Conservation (phyloP, 1,140 invertebrate species). For the Heliconius congener region DNA sequence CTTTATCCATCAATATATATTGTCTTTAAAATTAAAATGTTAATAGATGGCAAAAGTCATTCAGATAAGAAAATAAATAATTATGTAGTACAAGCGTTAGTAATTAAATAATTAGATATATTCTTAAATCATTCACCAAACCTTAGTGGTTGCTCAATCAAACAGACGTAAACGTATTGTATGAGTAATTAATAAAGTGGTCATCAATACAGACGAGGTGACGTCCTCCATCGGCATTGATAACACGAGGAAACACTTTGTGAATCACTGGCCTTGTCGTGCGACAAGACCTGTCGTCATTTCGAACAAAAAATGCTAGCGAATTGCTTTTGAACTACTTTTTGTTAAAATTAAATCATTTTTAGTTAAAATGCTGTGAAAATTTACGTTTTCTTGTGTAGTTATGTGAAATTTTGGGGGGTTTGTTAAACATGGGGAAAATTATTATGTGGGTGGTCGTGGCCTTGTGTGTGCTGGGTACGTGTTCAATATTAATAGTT, state of each 20-base stretch:
- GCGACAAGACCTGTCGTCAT: neutral
- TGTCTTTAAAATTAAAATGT: too few species aligned
- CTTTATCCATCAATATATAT: too few species aligned
- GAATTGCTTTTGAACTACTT: neutral
- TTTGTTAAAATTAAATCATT: neutral
- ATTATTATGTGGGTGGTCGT: neutral
- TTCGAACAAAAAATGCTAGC: slow-evolving; percentile 16
- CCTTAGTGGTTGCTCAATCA: neutral
- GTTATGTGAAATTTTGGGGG: neutral
- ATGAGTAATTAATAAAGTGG: slow-evolving; percentile 6
- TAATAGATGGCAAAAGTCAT: too few species aligned
- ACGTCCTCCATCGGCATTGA: slow-evolving; percentile 33
- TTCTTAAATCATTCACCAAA: neutral
- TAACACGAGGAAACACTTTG: slow-evolving; percentile 44
- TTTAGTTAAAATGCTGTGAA: neutral
- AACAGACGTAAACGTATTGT: neutral
- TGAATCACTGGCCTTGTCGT: slow-evolving; percentile 51
- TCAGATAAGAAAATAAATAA: too few species aligned
- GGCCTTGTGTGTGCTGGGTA: neutral
- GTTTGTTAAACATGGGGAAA: neutral
- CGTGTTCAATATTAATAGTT: too few species aligned
- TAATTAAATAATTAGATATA: neutral
- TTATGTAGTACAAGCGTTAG: too few species aligned
- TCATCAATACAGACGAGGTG: slow-evolving; percentile 27
- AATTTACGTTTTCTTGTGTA: neutral